phyloP scores from a whole-genome alignment of 2,113 vertebrate species.

The Ornithorhynchus anatinus region DNA sequence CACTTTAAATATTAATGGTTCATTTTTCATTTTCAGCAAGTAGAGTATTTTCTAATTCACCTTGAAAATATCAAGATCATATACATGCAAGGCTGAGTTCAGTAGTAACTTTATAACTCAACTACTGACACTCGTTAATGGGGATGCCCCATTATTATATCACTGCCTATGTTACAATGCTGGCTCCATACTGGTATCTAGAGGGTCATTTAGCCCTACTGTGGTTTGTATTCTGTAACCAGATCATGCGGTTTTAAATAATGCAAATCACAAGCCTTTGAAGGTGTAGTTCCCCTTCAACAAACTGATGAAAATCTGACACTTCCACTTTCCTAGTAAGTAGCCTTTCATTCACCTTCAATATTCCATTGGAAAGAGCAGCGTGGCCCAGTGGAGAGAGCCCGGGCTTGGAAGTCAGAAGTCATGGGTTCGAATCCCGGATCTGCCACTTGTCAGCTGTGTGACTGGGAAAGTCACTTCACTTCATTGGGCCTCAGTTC shows the following conservation, averaged over 20 bases:
- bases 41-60: not conserved
- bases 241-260: not conserved
- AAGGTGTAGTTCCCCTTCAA: not conserved
- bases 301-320: not conserved
- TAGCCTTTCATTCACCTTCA: not conserved
- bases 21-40: not conserved
- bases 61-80: not conserved
- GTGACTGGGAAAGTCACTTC: no score
- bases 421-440: no score
- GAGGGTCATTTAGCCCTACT: not conserved
- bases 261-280: slow-evolving; percentile 4
- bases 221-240: not conserved
- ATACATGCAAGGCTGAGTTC: not conserved
- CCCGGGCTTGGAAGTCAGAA: no score
- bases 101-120: not conserved
- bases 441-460: no score
- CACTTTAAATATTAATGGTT: slow-evolving; percentile 3
- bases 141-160: not conserved
- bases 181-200: not conserved
- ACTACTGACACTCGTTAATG: not conserved
- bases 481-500: no score
- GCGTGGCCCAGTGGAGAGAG: no score
- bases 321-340: not conserved
- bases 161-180: not conserved
- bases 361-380: not conserved